A percentile compares a stretch with the other conserved stretches of the same genome.
These are phyloP conservation scores for Acronicta alni DNA, from an alignment of 2,888 invertebrate species.

Conservation along the genomic window DNA sequence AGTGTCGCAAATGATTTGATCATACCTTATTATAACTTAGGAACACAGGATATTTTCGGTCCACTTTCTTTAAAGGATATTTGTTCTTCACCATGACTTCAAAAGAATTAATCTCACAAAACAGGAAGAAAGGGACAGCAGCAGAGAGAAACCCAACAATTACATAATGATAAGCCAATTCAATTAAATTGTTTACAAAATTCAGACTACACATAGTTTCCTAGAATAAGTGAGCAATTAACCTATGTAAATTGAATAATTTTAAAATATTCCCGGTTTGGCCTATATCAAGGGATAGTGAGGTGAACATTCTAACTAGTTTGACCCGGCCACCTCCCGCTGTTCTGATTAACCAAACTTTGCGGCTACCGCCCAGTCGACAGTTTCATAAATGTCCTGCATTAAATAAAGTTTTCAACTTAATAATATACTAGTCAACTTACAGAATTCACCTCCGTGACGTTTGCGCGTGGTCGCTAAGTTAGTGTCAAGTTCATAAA, in stretches of 20 bases:
- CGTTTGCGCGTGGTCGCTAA: conserved; percentile 36
- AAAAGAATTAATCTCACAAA: conserved; percentile 11
- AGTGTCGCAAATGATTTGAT: background rate
- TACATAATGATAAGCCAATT: conserved; percentile 33
- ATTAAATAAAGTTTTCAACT: conserved; percentile 75
- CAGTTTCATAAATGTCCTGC: conserved; percentile 74
- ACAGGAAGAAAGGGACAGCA: background rate
- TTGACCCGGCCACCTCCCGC: conserved; percentile 66
- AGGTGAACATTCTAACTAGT: conserved; percentile 76
- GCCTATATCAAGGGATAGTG: conserved; percentile 69
- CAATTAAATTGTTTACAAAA: conserved; percentile 45
- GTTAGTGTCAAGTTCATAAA: conserved; percentile 39
- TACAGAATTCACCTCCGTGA: conserved; percentile 45
- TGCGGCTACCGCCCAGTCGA: conserved; percentile 65
- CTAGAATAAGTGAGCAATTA: conserved; percentile 71
- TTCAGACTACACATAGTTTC: conserved; percentile 58
- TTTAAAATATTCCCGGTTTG: conserved; percentile 75
- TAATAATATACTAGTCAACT: conserved; percentile 60
- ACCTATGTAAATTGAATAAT: conserved; percentile 80
- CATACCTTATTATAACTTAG: background rate
- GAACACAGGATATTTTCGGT: background rate
- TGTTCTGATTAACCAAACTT: conserved; percentile 84
- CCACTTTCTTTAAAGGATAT: background rate
- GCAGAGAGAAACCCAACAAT: background rate
- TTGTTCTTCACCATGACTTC: background rate